Base-by-base conservation (phyloP, 2,113 vertebrate genomes). In the Indicator indicator region DNA sequence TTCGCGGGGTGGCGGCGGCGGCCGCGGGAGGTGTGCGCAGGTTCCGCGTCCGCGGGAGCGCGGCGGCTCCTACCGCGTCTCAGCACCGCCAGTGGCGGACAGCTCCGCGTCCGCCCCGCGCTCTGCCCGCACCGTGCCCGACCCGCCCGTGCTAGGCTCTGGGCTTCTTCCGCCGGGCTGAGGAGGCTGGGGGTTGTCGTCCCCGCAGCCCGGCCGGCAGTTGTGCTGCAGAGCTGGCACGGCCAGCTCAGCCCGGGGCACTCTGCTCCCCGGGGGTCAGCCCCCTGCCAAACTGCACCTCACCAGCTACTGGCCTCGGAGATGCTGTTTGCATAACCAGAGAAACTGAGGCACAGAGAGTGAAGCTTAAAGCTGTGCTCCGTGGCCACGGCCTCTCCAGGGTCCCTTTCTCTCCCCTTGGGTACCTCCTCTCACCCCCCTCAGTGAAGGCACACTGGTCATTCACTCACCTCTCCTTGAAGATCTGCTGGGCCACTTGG, bases 61-160 rank as follows among this genome's bases (percentile, higher is more conserved):
- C 70, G 42, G 50, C 52, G 30, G 87, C 58, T 33, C n/a, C 33
- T 26, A 9, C 38, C 46, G 44, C 58, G 32, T 65, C 55, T 92
- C 94, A 90, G 92, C 89, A 92, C 92, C 65, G 58, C 16, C 71
- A 5, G 38, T n/a, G 4, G 6, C 74, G 92, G 94, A 94, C 94
- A 95, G 94, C 94, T 95, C 92, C 91, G 82, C 26, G 12, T 16
- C 32, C 60, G 24, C 52, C 4, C 70, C 48, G 30, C 5, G 14
- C 26, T 15, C 20, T 33, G 42, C 17, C 28, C 65, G 11, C 28
- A 1, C 50, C 44, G 30, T 17, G 7, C 14, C 5, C 59, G 30
- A 17, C 10, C 10, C 3, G 3, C 20, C 15, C 3, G 36, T 36
- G 30, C 65, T 15, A 7, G 9, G 28, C 6, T 3, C 28, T 44